A percentile compares a stretch with the other conserved stretches of the same genome.
Evolutionary conservation across 2,797 vertebrate genomes (phyloP).

Genomic region (Columba guinea): DNA sequence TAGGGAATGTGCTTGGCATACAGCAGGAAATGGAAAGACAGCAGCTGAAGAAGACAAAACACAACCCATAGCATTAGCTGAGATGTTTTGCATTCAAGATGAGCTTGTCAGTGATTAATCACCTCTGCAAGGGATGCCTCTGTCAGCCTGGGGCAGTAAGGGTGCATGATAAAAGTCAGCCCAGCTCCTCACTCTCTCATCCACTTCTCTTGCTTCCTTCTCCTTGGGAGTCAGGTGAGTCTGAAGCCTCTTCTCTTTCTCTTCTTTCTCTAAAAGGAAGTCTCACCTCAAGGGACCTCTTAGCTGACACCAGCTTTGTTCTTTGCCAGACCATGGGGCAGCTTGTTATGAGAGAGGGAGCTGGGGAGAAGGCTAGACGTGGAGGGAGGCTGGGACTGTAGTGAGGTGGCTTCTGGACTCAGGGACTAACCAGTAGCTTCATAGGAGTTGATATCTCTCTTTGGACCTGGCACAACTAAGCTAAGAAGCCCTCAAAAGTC

Average conservation of each 20-base stretch:
- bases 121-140: background rate
- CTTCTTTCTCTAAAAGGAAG: background rate
- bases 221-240: background rate
- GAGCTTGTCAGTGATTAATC: background rate
- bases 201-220: background rate
- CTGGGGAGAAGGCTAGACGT: background rate
- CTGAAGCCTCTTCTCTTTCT: background rate
- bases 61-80: background rate
- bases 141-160: background rate
- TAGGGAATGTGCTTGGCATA: background rate
- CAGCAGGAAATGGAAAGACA: background rate
- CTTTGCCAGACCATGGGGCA: too few relatives aligned
- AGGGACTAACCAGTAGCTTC: background rate
- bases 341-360: background rate
- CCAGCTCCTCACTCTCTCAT: background rate
- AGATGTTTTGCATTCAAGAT: background rate
- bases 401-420: background rate
- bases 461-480: accelerated
- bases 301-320: background rate
- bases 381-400: background rate
- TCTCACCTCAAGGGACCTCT: background rate
- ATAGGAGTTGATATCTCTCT: too few relatives aligned
- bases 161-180: background rate
- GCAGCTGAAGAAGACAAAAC: background rate
- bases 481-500: background rate